phyloP scores from a whole-genome alignment of 2,888 invertebrate genomes.

The Ophioninae sp. region DNA sequence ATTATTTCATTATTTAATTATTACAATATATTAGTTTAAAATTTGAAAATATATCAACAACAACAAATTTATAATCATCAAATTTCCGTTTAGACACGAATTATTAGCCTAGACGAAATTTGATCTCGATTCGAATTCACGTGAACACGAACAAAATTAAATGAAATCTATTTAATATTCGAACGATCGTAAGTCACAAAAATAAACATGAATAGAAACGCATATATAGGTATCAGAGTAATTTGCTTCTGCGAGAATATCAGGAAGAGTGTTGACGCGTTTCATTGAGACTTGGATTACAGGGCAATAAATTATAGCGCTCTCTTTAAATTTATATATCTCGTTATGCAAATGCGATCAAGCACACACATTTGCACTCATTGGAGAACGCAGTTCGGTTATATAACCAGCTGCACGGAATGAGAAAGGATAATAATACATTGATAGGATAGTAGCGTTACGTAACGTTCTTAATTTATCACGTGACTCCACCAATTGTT shows the following conservation, averaged over 20 bases:
- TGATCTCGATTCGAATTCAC: not conserved
- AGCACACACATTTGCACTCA: not conserved
- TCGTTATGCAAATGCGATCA: not conserved
- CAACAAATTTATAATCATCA: not conserved
- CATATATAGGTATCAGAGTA: not conserved
- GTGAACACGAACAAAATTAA: not conserved
- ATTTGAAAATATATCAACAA: too few species aligned
- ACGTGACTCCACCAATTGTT: too few species aligned
- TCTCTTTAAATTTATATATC: not conserved
- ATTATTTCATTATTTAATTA: too few species aligned
- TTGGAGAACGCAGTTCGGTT: not conserved
- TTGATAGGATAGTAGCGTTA: not conserved
- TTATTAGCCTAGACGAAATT: constrained; percentile 2
- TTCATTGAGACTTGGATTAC: not conserved
- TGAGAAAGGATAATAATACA: not conserved
- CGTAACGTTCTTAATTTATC: too few species aligned
- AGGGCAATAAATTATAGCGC: not conserved
- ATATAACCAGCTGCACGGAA: not conserved
- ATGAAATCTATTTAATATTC: not conserved
- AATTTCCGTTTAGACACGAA: constrained; percentile 5
- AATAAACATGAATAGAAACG: not conserved
- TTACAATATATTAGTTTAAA: too few species aligned
- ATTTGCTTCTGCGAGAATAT: not conserved
- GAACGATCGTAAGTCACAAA: not conserved
- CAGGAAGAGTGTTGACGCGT: not conserved